Conservation (phyloP, 2,797 vertebrate genomes). For the Apodemus agrarius region DNA sequence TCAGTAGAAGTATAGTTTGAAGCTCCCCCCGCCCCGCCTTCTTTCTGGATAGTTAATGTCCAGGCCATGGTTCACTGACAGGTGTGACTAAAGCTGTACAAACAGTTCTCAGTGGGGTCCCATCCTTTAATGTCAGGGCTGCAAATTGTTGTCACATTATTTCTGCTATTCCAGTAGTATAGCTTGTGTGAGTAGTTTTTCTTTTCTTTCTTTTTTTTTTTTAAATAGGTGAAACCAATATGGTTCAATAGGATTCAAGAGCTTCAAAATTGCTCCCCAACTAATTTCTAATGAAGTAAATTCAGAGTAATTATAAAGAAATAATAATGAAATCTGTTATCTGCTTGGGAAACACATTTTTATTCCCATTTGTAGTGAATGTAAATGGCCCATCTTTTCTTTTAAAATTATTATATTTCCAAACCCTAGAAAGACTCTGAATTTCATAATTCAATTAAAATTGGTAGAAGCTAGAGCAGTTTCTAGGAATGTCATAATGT, state of each 20-base stretch:
- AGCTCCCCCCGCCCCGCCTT: background rate
- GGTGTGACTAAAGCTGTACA: slow-evolving; percentile 62
- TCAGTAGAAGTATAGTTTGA: slow-evolving; percentile 15
- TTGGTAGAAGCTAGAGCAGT: slow-evolving; percentile 29
- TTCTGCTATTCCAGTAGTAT: slow-evolving; percentile 47
- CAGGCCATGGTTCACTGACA: slow-evolving; percentile 41
- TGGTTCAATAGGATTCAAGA: slow-evolving; percentile 69
- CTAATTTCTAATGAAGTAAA: slow-evolving; percentile 63
- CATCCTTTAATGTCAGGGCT: slow-evolving; percentile 55
- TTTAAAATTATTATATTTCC: slow-evolving; percentile 69
- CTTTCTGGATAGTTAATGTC: slow-evolving; percentile 55
- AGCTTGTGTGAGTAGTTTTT: slow-evolving; percentile 31
- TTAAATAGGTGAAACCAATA: slow-evolving; percentile 51
- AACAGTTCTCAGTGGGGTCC: slow-evolving; percentile 56
- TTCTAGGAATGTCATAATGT: slow-evolving; percentile 63
- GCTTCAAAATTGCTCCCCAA: slow-evolving; percentile 67
- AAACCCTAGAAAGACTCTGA: slow-evolving; percentile 41
- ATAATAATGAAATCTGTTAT: slow-evolving; percentile 64
- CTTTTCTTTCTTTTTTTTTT: background rate
- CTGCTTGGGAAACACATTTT: slow-evolving; percentile 64
- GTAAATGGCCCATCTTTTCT: slow-evolving; percentile 33
- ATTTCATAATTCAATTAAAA: slow-evolving; percentile 68
- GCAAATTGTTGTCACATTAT: slow-evolving; percentile 64
- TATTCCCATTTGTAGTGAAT: slow-evolving; percentile 64
- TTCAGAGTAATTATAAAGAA: slow-evolving; percentile 57